Evolutionary conservation across 2,113 vertebrate genomes (phyloP), one percentile per base, ranked within the genome.

Genomic region (Perca flavescens): DNA sequence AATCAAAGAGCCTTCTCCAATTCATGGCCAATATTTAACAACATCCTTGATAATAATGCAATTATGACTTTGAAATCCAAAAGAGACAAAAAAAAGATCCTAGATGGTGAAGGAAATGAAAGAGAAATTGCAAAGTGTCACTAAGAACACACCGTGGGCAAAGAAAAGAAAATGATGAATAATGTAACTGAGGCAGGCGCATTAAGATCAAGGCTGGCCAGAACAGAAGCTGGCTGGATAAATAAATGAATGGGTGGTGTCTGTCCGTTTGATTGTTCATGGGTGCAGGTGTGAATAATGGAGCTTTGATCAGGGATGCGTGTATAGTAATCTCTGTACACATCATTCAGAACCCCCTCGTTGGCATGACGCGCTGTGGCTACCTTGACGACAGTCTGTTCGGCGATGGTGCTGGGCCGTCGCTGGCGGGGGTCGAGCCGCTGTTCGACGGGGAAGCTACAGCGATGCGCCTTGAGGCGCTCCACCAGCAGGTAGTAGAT

Each of bases 401-500:
- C 98, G 0, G 98, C 98, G 0, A 99, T 94, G 83, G 97, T 96
- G 94, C 98, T 99, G 49, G 98, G 98, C 61, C 98, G 94, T 0
- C 98, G 96, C 93, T 99, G 98, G 31, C 97, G 97, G 52, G 96
- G 95, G 7, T 99, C 98, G 0, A 99, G 95, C 65, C 97, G 94
- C 89, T 98, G 97, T 85, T 99, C 98, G 66, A 99, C 96, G 0
- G 98, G 98, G 92, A 99, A 99, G 87, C 98, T 99, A 86, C 98
- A 99, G 86, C 98, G 95, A 58, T 99, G 98, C 0, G 98, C 97
- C 86, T 97, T 98, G 31, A 99, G 97, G 70, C 98, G 96, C 91
- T 99, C 98, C 90, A 99, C 97, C 91, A 99, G 89, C 93, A 99
- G 93, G 95, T 96, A 99, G 91, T 99, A 99, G 92, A 99, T 99